phyloP scores from a whole-genome alignment of 2,113 vertebrate genomes.

The Lates calcarifer region DNA sequence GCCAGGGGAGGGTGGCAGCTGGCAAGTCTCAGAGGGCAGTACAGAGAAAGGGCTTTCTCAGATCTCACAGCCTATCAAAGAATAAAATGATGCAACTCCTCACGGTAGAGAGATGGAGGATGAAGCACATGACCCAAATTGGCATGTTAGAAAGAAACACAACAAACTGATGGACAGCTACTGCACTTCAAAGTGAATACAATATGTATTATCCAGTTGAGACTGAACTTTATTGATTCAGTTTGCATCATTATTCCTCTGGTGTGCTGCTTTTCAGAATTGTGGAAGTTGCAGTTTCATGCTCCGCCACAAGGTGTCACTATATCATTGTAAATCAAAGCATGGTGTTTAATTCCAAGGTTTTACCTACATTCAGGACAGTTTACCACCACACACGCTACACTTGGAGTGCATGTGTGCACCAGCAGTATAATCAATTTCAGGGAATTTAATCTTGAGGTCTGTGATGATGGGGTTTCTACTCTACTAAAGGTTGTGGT shows the following conservation, averaged over 20 bases:
- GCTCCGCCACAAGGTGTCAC: slow-evolving; percentile 38
- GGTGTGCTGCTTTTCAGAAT: no score
- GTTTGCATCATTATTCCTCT: slow-evolving; percentile 11
- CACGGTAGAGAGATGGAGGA: neutral
- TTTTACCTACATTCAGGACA: no score
- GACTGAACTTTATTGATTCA: neutral
- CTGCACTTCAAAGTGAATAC: slow-evolving; percentile 23
- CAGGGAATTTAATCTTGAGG: neutral
- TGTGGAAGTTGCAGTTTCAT: neutral
- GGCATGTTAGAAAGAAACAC: neutral
- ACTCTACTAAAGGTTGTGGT: neutral
- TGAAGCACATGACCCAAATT: neutral
- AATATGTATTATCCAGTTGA: neutral
- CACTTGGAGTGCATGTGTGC: no score
- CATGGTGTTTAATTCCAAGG: neutral
- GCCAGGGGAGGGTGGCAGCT: neutral
- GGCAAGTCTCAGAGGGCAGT: neutral
- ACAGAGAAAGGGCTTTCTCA: neutral
- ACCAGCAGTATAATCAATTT: neutral
- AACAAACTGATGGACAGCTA: neutral
- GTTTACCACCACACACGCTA: neutral
- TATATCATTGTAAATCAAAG: slow-evolving; percentile 9
- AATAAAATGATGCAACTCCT: slow-evolving; percentile 26
- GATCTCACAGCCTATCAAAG: neutral
- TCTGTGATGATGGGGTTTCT: neutral